Evolutionary conservation across 2,113 vertebrate genomes (phyloP), one percentile per base, ranked within the genome.

Genomic region (Brachyhypopomus gauderio): DNA sequence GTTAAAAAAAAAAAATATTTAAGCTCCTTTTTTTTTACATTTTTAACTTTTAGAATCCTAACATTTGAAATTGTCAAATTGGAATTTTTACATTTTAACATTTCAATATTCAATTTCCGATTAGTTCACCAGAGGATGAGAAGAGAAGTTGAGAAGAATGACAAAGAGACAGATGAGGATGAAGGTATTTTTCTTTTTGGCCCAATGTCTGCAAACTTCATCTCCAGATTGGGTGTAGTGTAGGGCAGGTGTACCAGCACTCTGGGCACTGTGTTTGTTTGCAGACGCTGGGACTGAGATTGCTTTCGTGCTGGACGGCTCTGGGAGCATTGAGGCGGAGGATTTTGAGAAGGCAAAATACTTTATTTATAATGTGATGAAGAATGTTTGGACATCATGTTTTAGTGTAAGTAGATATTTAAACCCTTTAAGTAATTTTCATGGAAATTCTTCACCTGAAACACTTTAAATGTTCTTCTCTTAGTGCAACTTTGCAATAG

Each of bases 301-400:
- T 7, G 25, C 73, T 38, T 83, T 85, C 60, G 84, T 85, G 34
- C 45, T 87, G 73, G 80, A 83, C 5, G 77, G 77, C 59, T 96
- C 95, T 9, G 90, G 92, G 41, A 95, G 94, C 86, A 95, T 95
- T 3, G 30, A 80, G 0, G 0, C 11, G 0, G 1, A 58, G 0
- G 93, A 96, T 79, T 96, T 96, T 84, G 36, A 92, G 82, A 92
- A 6, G 72, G 95, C 94, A 73, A 96, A 95, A 86, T 80, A 89
- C 0, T 96, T 95, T 83, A 93, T 95, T 56, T 83, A 72, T 60
- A 89, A 87, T 73, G 90, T 95, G 85, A 93, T 93, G 89, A 83
- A 16, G 27, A 92, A 76, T 0, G 83, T 94, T 82, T 94, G 93
- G 81, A 63, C 86, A 8, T 92, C 88, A 83, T 95, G 94, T 85